These are phyloP conservation scores for Mesitornis unicolor DNA, from an alignment of 2,113 vertebrate genomes.

Conservation along the genomic window DNA sequence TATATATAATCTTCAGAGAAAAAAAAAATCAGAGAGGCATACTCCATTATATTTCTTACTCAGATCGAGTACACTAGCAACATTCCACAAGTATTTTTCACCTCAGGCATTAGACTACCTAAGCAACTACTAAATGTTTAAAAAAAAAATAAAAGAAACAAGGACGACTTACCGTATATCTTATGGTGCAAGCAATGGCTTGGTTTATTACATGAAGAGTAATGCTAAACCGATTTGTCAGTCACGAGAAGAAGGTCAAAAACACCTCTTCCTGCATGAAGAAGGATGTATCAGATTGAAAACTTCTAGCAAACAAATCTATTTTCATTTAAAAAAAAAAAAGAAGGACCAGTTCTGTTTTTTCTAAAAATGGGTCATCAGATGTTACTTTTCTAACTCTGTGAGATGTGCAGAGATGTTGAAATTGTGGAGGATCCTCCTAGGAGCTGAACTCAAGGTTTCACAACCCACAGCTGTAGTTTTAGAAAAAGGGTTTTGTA, in stretches of 20 bases:
- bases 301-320: constrained; percentile 3
- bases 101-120: neutral
- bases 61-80: neutral
- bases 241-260: neutral
- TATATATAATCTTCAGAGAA: neutral
- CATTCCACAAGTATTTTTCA: neutral
- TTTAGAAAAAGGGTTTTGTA: neutral
- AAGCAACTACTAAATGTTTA: neutral
- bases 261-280: constrained; percentile 48
- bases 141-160: neutral
- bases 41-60: neutral
- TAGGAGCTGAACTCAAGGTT: constrained; percentile 14
- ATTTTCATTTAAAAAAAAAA: neutral
- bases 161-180: constrained; percentile 29
- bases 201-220: neutral
- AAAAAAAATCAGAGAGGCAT: neutral
- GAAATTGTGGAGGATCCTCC: constrained; percentile 53
- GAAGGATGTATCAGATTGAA: constrained; percentile 13
- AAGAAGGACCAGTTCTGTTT: constrained; percentile 12
- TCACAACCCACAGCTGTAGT: constrained; percentile 16
- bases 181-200: neutral
- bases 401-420: constrained; percentile 22
- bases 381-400: constrained; percentile 23
- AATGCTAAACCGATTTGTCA: neutral
- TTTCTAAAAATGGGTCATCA: constrained; percentile 58